Percentiles rank a stretch among this genome's conserved stretches.
Evolutionary conservation across 1,140 invertebrate genomes (phyloP).

Genomic region (Parapsyche elsis): DNA sequence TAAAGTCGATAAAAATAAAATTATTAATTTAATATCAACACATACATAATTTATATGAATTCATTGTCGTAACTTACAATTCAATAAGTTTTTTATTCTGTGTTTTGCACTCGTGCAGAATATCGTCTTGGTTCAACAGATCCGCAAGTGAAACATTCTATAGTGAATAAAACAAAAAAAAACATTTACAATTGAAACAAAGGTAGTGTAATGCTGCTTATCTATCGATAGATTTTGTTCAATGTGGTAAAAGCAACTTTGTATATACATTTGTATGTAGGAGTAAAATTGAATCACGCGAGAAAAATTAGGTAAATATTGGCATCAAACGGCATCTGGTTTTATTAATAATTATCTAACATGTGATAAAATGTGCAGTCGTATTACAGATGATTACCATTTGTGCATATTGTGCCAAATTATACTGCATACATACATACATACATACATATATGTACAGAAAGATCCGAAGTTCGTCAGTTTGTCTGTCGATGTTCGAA

Average conservation of each 20-base stretch:
- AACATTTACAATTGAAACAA: not conserved
- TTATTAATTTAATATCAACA: not conserved
- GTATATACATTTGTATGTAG: too few relatives aligned
- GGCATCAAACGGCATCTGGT: not conserved
- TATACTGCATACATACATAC: too few relatives aligned
- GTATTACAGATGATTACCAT: not conserved
- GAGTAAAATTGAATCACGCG: too few relatives aligned
- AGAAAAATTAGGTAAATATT: not conserved
- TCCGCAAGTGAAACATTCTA: constrained; percentile 93
- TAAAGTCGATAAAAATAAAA: constrained; percentile 66
- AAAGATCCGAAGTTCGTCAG: too few relatives aligned
- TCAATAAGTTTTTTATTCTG: constrained; percentile 92
- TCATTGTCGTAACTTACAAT: constrained; percentile 76
- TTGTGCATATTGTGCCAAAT: too few relatives aligned
- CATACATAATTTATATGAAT: not conserved
- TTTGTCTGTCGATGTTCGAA: too few relatives aligned
- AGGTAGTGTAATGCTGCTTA: too few relatives aligned
- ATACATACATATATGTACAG: too few relatives aligned
- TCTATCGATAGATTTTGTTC: too few relatives aligned
- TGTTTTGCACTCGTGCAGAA: constrained; percentile 94
- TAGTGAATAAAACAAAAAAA: constrained; percentile 62
- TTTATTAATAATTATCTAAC: not conserved
- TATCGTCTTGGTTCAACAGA: constrained; percentile 93
- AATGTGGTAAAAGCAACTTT: too few relatives aligned
- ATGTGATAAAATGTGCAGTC: not conserved